Percentiles rank a stretch among this genome's conserved stretches.
Conservation (phyloP, 2,888 invertebrate species). For the Sarcophaga caerulescens region DNA sequence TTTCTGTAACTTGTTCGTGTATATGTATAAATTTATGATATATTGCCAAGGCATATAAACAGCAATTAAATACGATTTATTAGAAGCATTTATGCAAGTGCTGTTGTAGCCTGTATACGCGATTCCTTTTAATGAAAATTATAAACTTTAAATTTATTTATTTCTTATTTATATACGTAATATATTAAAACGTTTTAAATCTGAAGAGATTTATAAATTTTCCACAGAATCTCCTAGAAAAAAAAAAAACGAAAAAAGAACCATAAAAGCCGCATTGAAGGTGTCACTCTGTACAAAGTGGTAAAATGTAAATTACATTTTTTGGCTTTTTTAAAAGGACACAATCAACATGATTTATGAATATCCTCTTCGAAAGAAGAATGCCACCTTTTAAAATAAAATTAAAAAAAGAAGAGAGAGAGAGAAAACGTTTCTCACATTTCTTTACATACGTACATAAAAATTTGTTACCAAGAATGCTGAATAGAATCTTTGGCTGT, state of each 20-base stretch:
- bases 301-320: conserved; percentile 47
- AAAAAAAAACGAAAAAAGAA: neutral
- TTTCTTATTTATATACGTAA: too few relatives aligned
- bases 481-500: neutral
- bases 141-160: too few relatives aligned
- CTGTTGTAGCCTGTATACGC: too few relatives aligned
- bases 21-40: too few relatives aligned
- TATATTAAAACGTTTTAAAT: too few relatives aligned
- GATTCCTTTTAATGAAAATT: too few relatives aligned
- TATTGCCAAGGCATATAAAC: too few relatives aligned
- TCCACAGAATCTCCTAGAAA: neutral
- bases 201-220: neutral
- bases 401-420: neutral
- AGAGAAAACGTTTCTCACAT: conserved; percentile 15
- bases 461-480: neutral
- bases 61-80: too few relatives aligned
- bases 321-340: conserved; percentile 20
- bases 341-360: conserved; percentile 66
- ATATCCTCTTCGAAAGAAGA: neutral
- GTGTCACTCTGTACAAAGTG: conserved; percentile 30
- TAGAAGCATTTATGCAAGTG: too few relatives aligned
- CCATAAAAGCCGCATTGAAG: neutral
- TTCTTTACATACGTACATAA: neutral
- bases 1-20: too few relatives aligned
- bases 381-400: too few relatives aligned